These are phyloP conservation scores for Athene noctua DNA, from an alignment of 2,113 vertebrate genomes.

Conservation along the genomic window DNA sequence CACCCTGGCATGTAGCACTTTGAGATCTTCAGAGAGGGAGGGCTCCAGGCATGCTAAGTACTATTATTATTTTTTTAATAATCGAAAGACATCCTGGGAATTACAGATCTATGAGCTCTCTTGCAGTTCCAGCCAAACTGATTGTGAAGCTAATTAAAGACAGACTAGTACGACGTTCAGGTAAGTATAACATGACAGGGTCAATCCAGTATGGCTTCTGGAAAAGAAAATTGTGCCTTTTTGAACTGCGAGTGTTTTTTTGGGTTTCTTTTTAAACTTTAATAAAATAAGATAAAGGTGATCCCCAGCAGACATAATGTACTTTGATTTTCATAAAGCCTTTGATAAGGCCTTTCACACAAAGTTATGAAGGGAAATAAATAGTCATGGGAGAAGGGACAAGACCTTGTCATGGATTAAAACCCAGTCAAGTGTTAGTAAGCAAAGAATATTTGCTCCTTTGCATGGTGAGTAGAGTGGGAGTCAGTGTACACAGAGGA, in stretches of 20 bases:
- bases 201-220: slow-evolving; percentile 37
- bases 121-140: slow-evolving; percentile 28
- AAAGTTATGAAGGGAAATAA: slow-evolving; percentile 47
- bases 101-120: slow-evolving; percentile 35
- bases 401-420: neutral
- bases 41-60: neutral
- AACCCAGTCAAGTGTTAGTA: neutral
- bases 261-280: neutral
- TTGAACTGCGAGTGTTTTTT: neutral
- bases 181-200: slow-evolving; percentile 45
- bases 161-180: neutral
- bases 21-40: neutral
- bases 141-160: slow-evolving; percentile 62
- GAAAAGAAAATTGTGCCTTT: slow-evolving; percentile 17
- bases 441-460: neutral
- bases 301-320: slow-evolving; percentile 25
- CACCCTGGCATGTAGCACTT: neutral
- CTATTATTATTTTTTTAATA: slow-evolving; percentile 56
- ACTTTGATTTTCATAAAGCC: slow-evolving; percentile 53
- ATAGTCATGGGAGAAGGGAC: neutral
- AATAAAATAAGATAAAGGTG: slow-evolving; percentile 60
- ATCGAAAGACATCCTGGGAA: slow-evolving; percentile 9
- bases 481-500: neutral
- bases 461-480: neutral
- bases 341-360: slow-evolving; percentile 51